Evolutionary conservation across 2,888 invertebrate species (phyloP), one percentile per base, ranked within the genome.

Genomic region (Rotaria sp.): DNA sequence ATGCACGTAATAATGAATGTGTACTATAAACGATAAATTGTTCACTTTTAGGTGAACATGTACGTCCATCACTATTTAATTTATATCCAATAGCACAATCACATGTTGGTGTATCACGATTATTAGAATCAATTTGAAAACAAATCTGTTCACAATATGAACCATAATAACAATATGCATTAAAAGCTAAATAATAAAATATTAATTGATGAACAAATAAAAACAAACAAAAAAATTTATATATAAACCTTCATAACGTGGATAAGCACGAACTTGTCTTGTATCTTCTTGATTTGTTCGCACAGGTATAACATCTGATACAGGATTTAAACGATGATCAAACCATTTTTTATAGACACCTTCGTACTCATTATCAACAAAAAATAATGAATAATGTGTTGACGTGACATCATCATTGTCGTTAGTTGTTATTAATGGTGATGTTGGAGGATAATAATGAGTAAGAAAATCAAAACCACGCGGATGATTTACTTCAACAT

Each of bases 51-150:
- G 80, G 45, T 80, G 80, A 45, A 80, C 80, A 80, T 80, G 93
- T 30, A 94, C 93, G 89, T 95, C 95, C 85, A 89, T 91, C 95
- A 85, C 94, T 94, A 87, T 94, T 94, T 89, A 94, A 94, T 84
- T 93, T 93, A 90, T 95, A 96, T 0, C 97, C 98, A 84, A 96
- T 94, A 52, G 96, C 95, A 89, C 99, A 99, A 7, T 94, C 94
- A 90, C 99, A 99, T 0, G 94, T 93, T 74, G 95, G 92, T 0
- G 94, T 93, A 0, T 94, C 94, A 0, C n/a, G 26, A n/a, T 41
- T 45, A 45, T 13, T 41, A 1, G 80, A 26, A 45, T 45, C 80
- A n/a, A 80, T 80, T 45, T 45, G 45, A 45, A 80, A 80, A 45
- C 80, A 80, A n/a, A 80, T 45, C n/a, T 80, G 80, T 80, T 80